phyloP scores from a whole-genome alignment of 2,888 invertebrate species.

The Pandemis heparana region DNA sequence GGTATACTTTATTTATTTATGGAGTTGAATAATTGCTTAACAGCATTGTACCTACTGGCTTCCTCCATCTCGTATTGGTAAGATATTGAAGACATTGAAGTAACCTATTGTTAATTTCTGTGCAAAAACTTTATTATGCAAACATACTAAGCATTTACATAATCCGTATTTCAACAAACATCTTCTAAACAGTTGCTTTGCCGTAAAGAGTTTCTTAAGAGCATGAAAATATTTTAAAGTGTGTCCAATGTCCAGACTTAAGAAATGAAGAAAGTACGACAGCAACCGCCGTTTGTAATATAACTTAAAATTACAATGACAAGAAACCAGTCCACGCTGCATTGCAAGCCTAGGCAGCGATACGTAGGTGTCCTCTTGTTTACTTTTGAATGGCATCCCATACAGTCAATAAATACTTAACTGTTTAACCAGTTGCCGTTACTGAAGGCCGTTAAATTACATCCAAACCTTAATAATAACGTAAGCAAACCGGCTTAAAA shows the following conservation, averaged over 20 bases:
- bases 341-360: slow-evolving; percentile 15
- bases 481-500: background rate
- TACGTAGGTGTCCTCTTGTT: slow-evolving; percentile 50
- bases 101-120: background rate
- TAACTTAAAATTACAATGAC: slow-evolving; percentile 19
- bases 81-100: too few species aligned
- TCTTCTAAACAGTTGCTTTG: background rate
- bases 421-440: slow-evolving; percentile 66
- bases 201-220: background rate
- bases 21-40: too few species aligned
- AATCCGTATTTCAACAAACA: background rate
- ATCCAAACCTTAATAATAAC: background rate
- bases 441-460: background rate
- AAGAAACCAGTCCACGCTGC: slow-evolving; percentile 34
- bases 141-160: slow-evolving; percentile 2
- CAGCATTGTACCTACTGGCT: too few species aligned
- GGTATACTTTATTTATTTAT: too few species aligned
- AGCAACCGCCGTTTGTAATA: slow-evolving; percentile 31
- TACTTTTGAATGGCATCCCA: slow-evolving; percentile 59
- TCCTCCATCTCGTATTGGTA: too few species aligned
- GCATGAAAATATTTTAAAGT: background rate
- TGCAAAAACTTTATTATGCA: background rate
- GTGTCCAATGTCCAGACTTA: background rate
- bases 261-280: slow-evolving; percentile 18
- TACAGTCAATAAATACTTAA: slow-evolving; percentile 50